These are phyloP conservation scores for Manacus vitellinus DNA, from an alignment of 2,113 vertebrate species.

Conservation along the genomic window DNA sequence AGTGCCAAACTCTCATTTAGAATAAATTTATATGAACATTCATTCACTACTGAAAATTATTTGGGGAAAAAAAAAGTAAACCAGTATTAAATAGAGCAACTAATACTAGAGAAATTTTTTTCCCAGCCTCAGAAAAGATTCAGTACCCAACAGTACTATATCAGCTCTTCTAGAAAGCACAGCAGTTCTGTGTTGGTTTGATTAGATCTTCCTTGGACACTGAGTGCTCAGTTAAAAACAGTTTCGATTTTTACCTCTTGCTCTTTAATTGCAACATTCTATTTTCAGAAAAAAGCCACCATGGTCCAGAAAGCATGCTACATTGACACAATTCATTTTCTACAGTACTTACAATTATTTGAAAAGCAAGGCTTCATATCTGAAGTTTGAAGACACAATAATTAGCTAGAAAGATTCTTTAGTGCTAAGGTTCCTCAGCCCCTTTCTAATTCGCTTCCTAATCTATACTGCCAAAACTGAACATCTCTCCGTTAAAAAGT, in stretches of 20 bases:
- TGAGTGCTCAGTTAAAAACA: background rate
- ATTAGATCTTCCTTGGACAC: background rate
- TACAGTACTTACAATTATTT: background rate
- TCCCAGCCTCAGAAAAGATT: background rate
- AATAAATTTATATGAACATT: background rate
- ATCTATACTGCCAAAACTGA: rapidly evolving
- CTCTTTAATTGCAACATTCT: background rate
- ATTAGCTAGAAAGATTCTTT: background rate
- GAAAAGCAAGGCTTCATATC: background rate
- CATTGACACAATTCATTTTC: background rate
- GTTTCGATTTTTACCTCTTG: background rate
- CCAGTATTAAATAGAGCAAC: background rate
- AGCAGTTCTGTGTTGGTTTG: background rate
- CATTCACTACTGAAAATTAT: background rate
- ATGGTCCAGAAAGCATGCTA: background rate
- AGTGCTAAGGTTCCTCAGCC: background rate
- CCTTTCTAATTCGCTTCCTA: background rate
- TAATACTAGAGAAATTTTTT: background rate
- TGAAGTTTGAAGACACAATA: background rate
- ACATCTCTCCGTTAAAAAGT: background rate
- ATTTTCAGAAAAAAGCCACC: background rate
- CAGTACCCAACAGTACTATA: background rate
- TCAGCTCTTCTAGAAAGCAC: background rate
- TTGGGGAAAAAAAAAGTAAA: background rate
- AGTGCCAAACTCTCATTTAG: background rate